Base-by-base conservation (phyloP, 1,140 invertebrate species). In the Eulimnadia texana region DNA sequence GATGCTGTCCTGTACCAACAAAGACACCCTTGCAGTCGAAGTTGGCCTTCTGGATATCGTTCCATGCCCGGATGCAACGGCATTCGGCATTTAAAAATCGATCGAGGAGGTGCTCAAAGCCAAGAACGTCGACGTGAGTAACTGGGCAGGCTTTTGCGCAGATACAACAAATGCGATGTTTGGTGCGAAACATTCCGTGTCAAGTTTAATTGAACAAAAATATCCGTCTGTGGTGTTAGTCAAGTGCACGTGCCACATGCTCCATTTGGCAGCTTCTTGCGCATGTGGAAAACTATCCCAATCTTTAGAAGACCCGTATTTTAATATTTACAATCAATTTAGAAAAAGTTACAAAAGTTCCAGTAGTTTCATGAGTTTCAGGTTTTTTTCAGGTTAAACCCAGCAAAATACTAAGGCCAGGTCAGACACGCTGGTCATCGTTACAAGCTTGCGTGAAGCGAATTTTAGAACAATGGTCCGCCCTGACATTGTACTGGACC, bases 341-440 rank as follows among this genome's bases (percentile, higher is more conserved):
- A 70, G 63, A 60, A 64, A 68, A 47, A 73, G 69, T 59, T 61
- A 54, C 50, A 54, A 57, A 24, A 58, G 70, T 16, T 65, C 67
- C 66, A 47, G 65, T 24, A 66, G 64, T 63, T 68, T 72, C 20
- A 67, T 66, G 68, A 63, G 16, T 71, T 70, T 67, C 69, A 72
- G 66, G 53, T 13, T 69, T 72, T 67, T 11, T 50, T 33, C 63
- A 69, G 58, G 50, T 70, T n/a, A 66, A 67, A 65, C 65, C 66
- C n/a, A 66, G 70, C 59, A 69, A 70, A 67, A 56, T 72, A 50
- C 60, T 72, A 27, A 68, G 69, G 54, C 68, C 71, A 51, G 58
- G 61, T 49, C 71, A 71, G 65, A 73, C 72, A 24, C 66, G 70
- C 58, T 74, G 72, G 72, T 64, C 74, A 11, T 75, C 71, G 1